Evolutionary conservation across 1,140 invertebrate genomes (phyloP).

Genomic region (Atopsyche davidsoni): DNA sequence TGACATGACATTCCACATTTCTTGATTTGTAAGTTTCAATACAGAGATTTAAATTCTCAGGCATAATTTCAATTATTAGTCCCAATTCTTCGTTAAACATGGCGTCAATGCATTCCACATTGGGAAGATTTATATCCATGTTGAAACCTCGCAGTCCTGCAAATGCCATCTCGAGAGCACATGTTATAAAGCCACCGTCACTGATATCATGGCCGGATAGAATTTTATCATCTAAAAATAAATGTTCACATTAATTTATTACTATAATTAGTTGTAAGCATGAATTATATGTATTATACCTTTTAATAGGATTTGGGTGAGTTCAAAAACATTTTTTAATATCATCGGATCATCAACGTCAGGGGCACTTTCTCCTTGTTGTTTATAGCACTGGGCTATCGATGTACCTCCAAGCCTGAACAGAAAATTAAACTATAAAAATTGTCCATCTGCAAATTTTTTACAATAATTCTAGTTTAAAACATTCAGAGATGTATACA

Average conservation of each 20-base stretch:
- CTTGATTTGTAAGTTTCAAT: constrained; percentile 53
- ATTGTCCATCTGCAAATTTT: neutral
- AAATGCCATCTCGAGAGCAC: constrained; percentile 92
- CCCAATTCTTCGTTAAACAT: constrained; percentile 91
- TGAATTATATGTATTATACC: constrained; percentile 48
- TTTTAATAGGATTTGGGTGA: constrained; percentile 76
- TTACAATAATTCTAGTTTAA: neutral
- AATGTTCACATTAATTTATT: neutral
- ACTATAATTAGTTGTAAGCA: neutral
- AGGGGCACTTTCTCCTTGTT: constrained; percentile 74
- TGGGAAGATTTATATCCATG: constrained; percentile 57
- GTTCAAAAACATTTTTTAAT: constrained; percentile 70
- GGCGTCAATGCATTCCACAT: constrained; percentile 55
- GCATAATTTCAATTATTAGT: constrained; percentile 78
- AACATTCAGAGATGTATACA: neutral
- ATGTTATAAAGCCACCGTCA: constrained; percentile 89
- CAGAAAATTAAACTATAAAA: constrained; percentile 1
- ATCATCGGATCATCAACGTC: constrained; percentile 67
- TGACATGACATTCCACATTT: constrained; percentile 59
- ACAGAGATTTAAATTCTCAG: constrained; percentile 52
- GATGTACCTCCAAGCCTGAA: constrained; percentile 81
- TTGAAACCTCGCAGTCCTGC: constrained; percentile 78
- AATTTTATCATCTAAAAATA: constrained; percentile 57
- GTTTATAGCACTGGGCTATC: constrained; percentile 82
- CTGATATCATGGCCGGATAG: constrained; percentile 93